Evolutionary conservation across 64 coral and sea anemone genomes (phyloP), one percentile per base, ranked within the genome.

Genomic region (Anthopleura sola): DNA sequence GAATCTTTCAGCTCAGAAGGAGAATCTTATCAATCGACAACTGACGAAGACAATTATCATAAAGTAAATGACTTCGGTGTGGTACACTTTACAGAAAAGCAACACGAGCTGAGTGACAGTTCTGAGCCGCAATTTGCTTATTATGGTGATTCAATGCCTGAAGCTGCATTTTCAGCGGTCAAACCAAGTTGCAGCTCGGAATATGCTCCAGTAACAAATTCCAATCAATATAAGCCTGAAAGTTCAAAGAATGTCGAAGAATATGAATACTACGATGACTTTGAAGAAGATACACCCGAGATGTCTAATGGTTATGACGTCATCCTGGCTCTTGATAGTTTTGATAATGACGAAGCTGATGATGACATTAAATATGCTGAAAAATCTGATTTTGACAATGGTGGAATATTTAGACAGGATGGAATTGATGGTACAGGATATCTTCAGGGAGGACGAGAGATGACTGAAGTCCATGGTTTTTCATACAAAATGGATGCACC

Each of bases 271-370:
- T 24, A 62, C 24, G 58, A 71, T 71, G 66, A 71, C 58, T 62
- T 34, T 71, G 29, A 71, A 5, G 29, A 71, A 29, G 13, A 71
- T 12, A 13, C 11, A 71, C 29, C 29, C 2, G 66, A 71, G 66
- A 71, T 71, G n/a, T 71, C 31, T 36, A 71, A 71, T 71, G 66
- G 66, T 17, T 71, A 33, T 34, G 66, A 71, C 31, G 66, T 71
- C 29, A 71, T 71, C 34, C 13, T 71, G 10, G 66, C 66, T 33
- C 66, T 71, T 32, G 66, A 71, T 33, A 34, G 28, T 3, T 32
- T 71, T 32, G 29, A 71, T 34, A 33, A 34, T 16, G n/a, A 71
- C 66, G 28, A 26, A 62, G n/a, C 0, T 71, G 29, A 71, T 71
- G 66, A 34, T 34, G 14, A 71, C n/a, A 32, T 14, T 3, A 13